Base-by-base conservation (phyloP, 2,797 vertebrate species). In the Heterohyrax brucei region DNA sequence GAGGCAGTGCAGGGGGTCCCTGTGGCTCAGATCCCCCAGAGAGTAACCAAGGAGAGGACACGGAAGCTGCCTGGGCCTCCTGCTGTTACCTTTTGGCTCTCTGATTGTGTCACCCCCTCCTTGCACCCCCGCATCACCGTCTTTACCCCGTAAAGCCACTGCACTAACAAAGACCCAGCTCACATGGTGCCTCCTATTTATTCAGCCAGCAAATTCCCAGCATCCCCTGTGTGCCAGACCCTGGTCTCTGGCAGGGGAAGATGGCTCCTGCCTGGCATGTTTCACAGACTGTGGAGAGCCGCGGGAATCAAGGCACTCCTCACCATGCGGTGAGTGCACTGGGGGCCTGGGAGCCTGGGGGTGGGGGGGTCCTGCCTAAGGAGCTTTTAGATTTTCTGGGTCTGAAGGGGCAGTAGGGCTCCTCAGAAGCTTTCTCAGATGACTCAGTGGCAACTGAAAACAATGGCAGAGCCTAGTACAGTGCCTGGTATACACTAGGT, bases 281-380 rank as follows among this genome's bases (percentile, higher is more conserved):
- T 30, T 75, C 68, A 62, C 0, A 0, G 7, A 39, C 70, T 46
- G 21, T 39, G 50, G 12, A 19, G 19, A 46, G 44, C 44, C 53
- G 44, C 0, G 1, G 68, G 75, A 62, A 61, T 59, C 28, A 14
- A 0, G 21, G 7, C 61, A 68, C 14, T 89, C 33, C 19, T 13
- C 46, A n/a, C 0, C 8, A 5, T 0, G 4, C 1, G 0, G 24
- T 26, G 53, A 50, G 46, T 39, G 53, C 12, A 14, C 2, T 61
- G 7, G 46, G 33, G 21, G 12, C 4, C 66, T 66, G 14, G 80
- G 10, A 44, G 8, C 48, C 88, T 39, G 39, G 39, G 39, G 39
- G 39, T 39, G 39, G 39, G 39, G 5, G 28, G 50, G 56, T 62
- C 73, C 73, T 46, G 18, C 53, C 16, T 61, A 24, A 44, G 26